Evolutionary conservation across 2,888 invertebrate genomes (phyloP).

Genomic region (Lasioglossum leucozonium): DNA sequence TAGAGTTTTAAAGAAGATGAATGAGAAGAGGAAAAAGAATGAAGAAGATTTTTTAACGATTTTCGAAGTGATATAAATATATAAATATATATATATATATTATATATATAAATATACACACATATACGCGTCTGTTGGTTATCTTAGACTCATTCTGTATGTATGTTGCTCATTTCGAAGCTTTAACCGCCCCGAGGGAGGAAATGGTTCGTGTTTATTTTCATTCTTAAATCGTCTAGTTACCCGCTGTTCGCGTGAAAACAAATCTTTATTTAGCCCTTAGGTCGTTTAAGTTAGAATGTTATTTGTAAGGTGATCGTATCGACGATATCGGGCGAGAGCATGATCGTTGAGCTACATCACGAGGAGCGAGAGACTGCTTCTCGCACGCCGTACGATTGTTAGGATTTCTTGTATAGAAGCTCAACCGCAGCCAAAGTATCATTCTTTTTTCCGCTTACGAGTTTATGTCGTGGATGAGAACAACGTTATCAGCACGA

Average conservation of each 20-base stretch:
- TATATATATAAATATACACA: neutral
- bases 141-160: conserved; percentile 60
- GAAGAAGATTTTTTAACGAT: conserved; percentile 33
- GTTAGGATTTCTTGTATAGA: conserved; percentile 36
- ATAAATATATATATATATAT: conserved; percentile 22
- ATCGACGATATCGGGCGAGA: conserved; percentile 15
- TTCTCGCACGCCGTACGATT: neutral
- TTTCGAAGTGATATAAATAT: conserved; percentile 35
- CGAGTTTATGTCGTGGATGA: neutral
- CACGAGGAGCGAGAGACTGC: neutral
- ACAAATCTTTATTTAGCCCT: conserved; percentile 46
- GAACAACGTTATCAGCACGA: neutral
- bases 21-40: neutral
- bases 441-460: conserved; percentile 28
- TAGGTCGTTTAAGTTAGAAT: conserved; percentile 56
- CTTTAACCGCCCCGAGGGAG: conserved; percentile 56
- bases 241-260: conserved; percentile 54
- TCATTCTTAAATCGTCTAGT: conserved; percentile 48
- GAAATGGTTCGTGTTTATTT: conserved; percentile 42
- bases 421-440: conserved; percentile 45
- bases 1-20: conserved; percentile 43
- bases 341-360: neutral
- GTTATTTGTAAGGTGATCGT: conserved; percentile 49
- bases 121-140: conserved; percentile 54
- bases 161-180: conserved; percentile 61